Evolutionary conservation across 2,888 invertebrate genomes (phyloP), one percentile per base, ranked within the genome.

Genomic region (Beris morrisii): DNA sequence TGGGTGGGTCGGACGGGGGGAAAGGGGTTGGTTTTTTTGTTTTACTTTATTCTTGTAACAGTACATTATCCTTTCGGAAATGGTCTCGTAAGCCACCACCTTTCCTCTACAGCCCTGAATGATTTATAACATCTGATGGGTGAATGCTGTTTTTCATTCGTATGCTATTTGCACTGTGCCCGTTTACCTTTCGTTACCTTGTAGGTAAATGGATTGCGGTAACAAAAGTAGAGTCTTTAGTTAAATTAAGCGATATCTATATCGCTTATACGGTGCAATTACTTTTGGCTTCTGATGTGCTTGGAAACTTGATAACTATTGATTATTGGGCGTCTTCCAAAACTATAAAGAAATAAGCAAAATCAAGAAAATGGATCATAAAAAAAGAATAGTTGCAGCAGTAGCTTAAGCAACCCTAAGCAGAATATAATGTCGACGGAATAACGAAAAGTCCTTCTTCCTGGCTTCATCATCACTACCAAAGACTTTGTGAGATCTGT

Each of bases 1-100:
- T 22, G 22, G 58, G 65, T 68, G 61, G n/a, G 63, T 65, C 65
- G 45, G 12, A 45, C 12, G 44, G 54, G 54, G 63, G 11, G 44
- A 11, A n/a, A 54, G 44, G 44, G 28, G 15, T 38, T 12, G 13
- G 13, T 7, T 30, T 43, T 53, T 43, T 52, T 53, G 3, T 43
- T 63, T 12, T 63, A 22, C 22, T 63, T 13, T 52, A 4, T 38
- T 22, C 30, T 45, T 52, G 9, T 38, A 32, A n/a, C 52, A 15
- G 12, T 13, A 44, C 11, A 43, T 56, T 13, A 43, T 48, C 31
- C 32, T 30, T 59, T 22, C 45, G 30, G 12, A 15, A 15, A 48
- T 13, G 13, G 6, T 48, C 48, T 48, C 12, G 5, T n/a, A 5
- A 48, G 11, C 12, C 48, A 48, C 13, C 48, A 6, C 13, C n/a